Base-by-base conservation (phyloP, 2,888 invertebrate genomes). In the Mythimna vitellina region DNA sequence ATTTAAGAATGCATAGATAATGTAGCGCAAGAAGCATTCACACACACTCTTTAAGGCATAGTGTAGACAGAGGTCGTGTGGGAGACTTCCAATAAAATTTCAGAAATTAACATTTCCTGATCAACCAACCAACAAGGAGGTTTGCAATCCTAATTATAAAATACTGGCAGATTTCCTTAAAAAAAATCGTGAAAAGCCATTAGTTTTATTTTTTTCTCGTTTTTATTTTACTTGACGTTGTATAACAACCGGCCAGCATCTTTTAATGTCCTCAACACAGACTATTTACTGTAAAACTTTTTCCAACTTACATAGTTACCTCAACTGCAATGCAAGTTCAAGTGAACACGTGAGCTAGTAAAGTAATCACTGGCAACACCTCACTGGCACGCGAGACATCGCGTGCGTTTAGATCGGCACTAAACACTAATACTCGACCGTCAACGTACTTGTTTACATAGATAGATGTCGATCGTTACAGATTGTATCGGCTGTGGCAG, bases 381-480 rank as follows among this genome's bases (percentile, higher is more conserved):
- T 62, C 61, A 64, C 81, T 51, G 42, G 70, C 79, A 75, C 79
- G 38, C 70, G 82, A 66, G 9, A 73, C 73, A 78, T 86, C 78
- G 80, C 78, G 79, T 80, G 84, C 77, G 80, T 65, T 73, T 72
- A 63, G 74, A 29, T 70, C 66, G 46, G 65, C 78, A 84, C 82
- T 86, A 82, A 76, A 70, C 78, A 84, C 86, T 82, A 84, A 84
- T 76, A 76, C 62, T 66, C 32, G 75, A 69, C 82, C 65, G 65
- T 79, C 84, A 77, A 71, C 71, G 57, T 69, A 69, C 65, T 77
- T 81, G 80, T 85, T 72, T 81, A 85, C 85, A 81, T 79, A 73
- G 69, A 67, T 69, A 49, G 61, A 73, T 85, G 74, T 74, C 77
- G 69, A 80, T 76, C 67, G 68, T 42, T 74, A 38, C 49, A 66